A percentile compares a stretch with the other conserved stretches of the same genome.
Evolutionary conservation across 1,140 invertebrate genomes (phyloP).

Genomic region (Drosophila bifasciata): DNA sequence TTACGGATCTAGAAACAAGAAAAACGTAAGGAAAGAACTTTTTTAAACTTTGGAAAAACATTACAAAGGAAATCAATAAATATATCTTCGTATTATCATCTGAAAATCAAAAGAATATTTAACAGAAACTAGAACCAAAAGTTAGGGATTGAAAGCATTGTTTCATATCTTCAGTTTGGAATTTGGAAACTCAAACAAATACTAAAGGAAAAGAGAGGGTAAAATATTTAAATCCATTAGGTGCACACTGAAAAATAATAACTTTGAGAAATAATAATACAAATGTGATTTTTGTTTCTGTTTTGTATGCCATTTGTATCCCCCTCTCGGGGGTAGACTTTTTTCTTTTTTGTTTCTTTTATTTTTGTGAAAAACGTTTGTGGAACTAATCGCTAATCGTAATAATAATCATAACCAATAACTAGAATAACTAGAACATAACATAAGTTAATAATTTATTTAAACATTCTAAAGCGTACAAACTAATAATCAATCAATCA

Average conservation of each 20-base stretch:
- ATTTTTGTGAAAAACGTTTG: conserved; percentile 73
- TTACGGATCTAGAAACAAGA: too few relatives aligned
- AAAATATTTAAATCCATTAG: too few relatives aligned
- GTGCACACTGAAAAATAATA: conserved; percentile 8
- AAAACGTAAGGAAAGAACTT: too few relatives aligned
- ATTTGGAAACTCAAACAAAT: neutral
- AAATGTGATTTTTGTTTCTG: conserved; percentile 41
- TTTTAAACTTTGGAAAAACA: too few relatives aligned
- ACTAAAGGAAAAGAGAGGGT: too few relatives aligned
- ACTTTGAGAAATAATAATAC: conserved; percentile 21
- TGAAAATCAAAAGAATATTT: conserved; percentile 1
- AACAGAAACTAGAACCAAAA: too few relatives aligned
- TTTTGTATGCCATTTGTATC: conserved; percentile 52
- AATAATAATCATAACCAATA: conserved; percentile 59
- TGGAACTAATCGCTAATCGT: conserved; percentile 76
- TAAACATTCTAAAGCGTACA: conserved; percentile 59
- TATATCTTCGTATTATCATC: neutral
- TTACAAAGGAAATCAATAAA: too few relatives aligned
- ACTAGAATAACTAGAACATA: conserved; percentile 60
- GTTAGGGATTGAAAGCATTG: too few relatives aligned
- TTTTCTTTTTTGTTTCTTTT: conserved; percentile 57
- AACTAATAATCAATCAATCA: conserved; percentile 73
- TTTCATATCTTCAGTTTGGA: too few relatives aligned
- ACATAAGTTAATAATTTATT: conserved; percentile 83
- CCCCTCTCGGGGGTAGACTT: conserved; percentile 33